These are phyloP conservation scores for Atlantisia rogersi DNA, from an alignment of 2,113 vertebrate genomes.

Conservation along the genomic window DNA sequence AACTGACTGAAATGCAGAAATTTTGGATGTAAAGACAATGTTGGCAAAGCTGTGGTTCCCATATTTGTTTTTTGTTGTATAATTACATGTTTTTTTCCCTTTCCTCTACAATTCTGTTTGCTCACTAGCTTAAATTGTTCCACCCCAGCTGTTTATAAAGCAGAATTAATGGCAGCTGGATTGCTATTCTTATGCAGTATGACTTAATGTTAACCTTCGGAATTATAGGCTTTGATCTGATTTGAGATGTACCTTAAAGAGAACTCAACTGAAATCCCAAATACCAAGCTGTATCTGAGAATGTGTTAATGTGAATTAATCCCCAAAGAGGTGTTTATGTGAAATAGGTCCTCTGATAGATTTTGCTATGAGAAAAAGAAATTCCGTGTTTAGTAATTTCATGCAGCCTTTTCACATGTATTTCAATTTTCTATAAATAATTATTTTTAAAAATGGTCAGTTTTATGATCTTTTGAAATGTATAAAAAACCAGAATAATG, in stretches of 20 bases:
- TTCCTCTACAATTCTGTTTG: conserved; percentile 29
- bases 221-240: not conserved
- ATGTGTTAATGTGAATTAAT: not conserved
- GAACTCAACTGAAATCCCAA: not conserved
- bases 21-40: conserved; percentile 26
- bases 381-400: not conserved
- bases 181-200: not conserved
- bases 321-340: not conserved
- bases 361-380: not conserved
- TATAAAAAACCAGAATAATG: not conserved
- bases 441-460: not conserved
- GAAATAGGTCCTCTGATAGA: not conserved
- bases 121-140: conserved; percentile 39
- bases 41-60: conserved; percentile 38
- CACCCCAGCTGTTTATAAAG: conserved; percentile 38
- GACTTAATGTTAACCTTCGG: not conserved
- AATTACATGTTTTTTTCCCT: conserved; percentile 33
- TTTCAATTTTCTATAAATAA: not conserved
- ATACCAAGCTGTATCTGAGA: not conserved
- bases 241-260: conserved; percentile 14
- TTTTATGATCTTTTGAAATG: not conserved
- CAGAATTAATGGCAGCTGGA: conserved; percentile 40
- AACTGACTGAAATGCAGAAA: not conserved
- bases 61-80: conserved; percentile 43
- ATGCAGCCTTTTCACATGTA: not conserved